Base-by-base conservation (phyloP, 1,140 invertebrate genomes). In the Drosophila neocordata region DNA sequence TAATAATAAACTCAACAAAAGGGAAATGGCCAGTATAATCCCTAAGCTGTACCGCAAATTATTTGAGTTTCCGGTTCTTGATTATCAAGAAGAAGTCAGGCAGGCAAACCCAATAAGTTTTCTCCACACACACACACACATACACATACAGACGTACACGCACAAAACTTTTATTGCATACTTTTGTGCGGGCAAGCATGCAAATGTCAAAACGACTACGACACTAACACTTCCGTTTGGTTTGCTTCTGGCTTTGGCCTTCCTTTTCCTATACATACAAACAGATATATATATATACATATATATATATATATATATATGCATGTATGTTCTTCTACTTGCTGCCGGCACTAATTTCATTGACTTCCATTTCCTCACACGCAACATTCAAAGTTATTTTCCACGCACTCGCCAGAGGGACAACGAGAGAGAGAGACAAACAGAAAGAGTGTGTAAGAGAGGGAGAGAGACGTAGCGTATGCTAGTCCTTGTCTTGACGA, bases 301-400 rank as follows among this genome's bases (percentile, higher is more conserved):
- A 15, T 18, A 12, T 12, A 7, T 20, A 2, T 31, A 24, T 52
- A 4, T 31, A 4, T 31, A 24, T 60, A 20, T 64, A 56, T 53
- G 12, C 56, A 20, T 31, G 27, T 31, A 6, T 31, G 6, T 31
- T n/a, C n/a, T 56, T 18, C 13, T 35, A 35, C 53, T 56, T 66
- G 38, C 77, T 61, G 41, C 72, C 61, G 69, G 78, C 74, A 82
- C 74, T 87, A 78, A 87, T 82, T 87, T 87, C 83, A 88, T 87
- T 87, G 82, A 87, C 77, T 87, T 77, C 34, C 73, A 65, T 66
- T 65, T 74, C 38, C 63, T 41, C 37, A 61, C 64, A 44, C 48
- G 48, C 61, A 55, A 37, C 56, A 55, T 51, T 27, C 56, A 37
- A 22, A 22, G 72, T 56, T 56, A 34, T 31, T 56, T 61, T 61